These are phyloP conservation scores for Macrosoma leucophasiata DNA, from an alignment of 2,888 invertebrate species.

Conservation along the genomic window DNA sequence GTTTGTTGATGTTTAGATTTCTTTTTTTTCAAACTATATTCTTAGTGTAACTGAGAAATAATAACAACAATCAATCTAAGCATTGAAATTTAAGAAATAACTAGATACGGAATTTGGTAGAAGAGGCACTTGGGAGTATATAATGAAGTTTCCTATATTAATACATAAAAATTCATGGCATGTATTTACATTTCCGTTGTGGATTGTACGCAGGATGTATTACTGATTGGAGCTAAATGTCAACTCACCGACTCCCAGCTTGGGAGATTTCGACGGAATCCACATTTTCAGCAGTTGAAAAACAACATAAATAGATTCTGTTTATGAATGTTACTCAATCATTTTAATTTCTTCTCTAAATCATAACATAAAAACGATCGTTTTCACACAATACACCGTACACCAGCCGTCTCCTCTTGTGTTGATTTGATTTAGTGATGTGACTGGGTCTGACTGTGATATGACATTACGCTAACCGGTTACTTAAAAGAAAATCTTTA, in stretches of 20 bases:
- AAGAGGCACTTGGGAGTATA: too few species aligned
- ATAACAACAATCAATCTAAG: too few species aligned
- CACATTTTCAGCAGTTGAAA: constrained; percentile 72
- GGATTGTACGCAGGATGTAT: constrained; percentile 42
- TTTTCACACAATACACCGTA: background rate
- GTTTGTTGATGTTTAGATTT: too few species aligned
- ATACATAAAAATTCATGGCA: constrained; percentile 56
- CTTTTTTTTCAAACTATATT: too few species aligned
- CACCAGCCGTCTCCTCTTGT: background rate
- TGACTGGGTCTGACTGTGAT: too few species aligned
- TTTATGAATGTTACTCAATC: constrained; percentile 3
- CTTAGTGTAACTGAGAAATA: too few species aligned
- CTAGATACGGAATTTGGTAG: too few species aligned
- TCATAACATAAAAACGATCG: too few species aligned
- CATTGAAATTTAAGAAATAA: too few species aligned
- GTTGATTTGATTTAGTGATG: constrained; percentile 3
- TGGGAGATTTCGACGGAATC: constrained; percentile 83
- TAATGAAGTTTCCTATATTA: too few species aligned
- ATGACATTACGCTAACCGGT: background rate
- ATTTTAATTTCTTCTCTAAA: too few species aligned
- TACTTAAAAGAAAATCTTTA: too few species aligned
- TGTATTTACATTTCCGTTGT: constrained; percentile 64
- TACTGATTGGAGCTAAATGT: constrained; percentile 52
- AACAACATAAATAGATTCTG: constrained; percentile 9
- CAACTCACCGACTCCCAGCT: constrained; percentile 84